A percentile compares a stretch with the other conserved stretches of the same genome.
phyloP scores from a whole-genome alignment of 2,888 invertebrate genomes.

The Acanthosoma haemorrhoidale region DNA sequence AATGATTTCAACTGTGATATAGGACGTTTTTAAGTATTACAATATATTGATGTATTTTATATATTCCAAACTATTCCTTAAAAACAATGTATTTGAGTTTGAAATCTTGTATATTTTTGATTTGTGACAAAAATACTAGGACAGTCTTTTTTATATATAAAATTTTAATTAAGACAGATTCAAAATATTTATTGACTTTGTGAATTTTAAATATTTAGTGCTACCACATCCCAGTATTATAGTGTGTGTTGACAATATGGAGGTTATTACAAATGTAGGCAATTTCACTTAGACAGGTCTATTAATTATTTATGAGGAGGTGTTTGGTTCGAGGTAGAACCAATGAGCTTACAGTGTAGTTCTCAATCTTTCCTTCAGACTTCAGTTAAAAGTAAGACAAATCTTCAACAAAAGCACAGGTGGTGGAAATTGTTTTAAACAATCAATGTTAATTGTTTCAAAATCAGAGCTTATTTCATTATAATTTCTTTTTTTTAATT shows the following conservation, averaged over 20 bases:
- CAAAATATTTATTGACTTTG: background rate
- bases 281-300: background rate
- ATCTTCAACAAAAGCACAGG: too few relatives aligned
- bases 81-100: too few relatives aligned
- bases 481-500: too few relatives aligned
- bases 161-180: too few relatives aligned
- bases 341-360: background rate
- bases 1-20: slow-evolving; percentile 5
- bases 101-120: too few relatives aligned
- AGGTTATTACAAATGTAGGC: too few relatives aligned
- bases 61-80: background rate
- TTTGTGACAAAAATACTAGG: too few relatives aligned
- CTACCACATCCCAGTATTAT: background rate
- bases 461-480: too few relatives aligned
- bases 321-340: background rate
- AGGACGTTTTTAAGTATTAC: background rate
- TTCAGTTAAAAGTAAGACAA: background rate
- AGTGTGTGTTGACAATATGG: background rate
- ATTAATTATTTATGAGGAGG: background rate
- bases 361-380: background rate
- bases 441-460: too few relatives aligned
- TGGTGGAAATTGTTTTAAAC: too few relatives aligned
- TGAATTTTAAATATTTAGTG: background rate
- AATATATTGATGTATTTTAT: background rate
- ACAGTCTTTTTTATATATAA: too few relatives aligned